These are phyloP conservation scores for Neotoma lepida DNA, from an alignment of 2,113 vertebrate genomes.

Conservation along the genomic window DNA sequence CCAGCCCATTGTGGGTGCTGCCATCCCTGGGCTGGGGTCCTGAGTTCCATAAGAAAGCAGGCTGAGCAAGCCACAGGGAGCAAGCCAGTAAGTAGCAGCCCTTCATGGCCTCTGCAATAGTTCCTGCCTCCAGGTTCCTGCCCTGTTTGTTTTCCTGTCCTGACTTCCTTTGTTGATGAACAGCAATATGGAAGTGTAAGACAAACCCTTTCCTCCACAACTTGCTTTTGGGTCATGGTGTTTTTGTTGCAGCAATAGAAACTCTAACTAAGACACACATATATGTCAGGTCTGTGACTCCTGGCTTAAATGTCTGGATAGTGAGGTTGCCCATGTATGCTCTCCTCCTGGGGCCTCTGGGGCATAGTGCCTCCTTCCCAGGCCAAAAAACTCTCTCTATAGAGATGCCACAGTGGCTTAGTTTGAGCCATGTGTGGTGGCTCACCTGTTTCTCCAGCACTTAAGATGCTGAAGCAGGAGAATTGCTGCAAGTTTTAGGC, in stretches of 20 bases:
- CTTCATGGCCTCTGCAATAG: background rate
- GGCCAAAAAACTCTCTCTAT: background rate
- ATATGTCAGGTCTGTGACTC: background rate
- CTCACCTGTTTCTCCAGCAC: background rate
- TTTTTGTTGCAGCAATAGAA: background rate
- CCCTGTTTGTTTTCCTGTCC: background rate
- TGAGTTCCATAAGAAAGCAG: background rate
- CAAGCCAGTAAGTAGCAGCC: background rate
- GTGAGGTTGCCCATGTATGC: too few relatives aligned
- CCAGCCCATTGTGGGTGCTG: background rate
- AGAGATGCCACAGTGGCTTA: background rate
- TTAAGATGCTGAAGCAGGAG: background rate
- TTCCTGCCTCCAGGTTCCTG: background rate
- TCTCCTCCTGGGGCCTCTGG: background rate
- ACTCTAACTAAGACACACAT: background rate
- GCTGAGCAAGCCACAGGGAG: background rate
- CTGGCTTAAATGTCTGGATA: background rate
- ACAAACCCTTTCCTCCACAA: background rate
- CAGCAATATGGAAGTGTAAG: background rate
- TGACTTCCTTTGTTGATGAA: background rate
- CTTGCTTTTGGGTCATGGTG: background rate
- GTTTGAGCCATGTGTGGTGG: background rate
- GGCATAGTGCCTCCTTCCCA: background rate
- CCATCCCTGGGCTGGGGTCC: background rate
- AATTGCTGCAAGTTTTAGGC: background rate